Evolutionary conservation across 2,797 vertebrate genomes (phyloP), one percentile per base, ranked within the genome.

Genomic region (Miichthys miiuy): DNA sequence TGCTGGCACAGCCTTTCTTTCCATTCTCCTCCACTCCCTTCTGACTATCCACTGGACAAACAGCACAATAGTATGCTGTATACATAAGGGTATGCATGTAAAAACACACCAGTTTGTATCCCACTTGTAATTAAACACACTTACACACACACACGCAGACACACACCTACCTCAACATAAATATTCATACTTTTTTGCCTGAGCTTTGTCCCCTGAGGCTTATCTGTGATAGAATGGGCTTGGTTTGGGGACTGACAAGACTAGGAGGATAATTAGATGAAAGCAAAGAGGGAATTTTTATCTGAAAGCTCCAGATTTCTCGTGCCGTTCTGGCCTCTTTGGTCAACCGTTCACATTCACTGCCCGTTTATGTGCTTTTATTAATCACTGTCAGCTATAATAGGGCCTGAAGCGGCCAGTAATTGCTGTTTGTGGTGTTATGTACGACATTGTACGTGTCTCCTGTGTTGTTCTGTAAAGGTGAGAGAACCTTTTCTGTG

Each of bases 221-320:
- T 79, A 90, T 89, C 90, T 87, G 84, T 87, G 81, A 88, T 85
- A 85, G 88, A 93, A 90, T 88, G 88, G 62, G 87, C 71, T 80
- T 70, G 86, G 85, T 91, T 87, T 66, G 70, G 87, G 87, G 84
- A 87, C 85, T 76, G 80, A 81, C 44, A 61, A 82, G 84, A 82
- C 86, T 79, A 51, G 23, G 62, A 83, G 83, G 85, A 89, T 93
- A 95, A 95, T 94, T 94, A 92, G 89, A 91, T 90, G 82, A 92
- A 92, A 88, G 87, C 83, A 75, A 69, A 88, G 81, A 77, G 89
- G 84, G 79, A 70, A 58, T 87, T 90, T 93, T 91, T 92, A 95
- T 94, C 94, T 89, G 76, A 91, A 93, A 92, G 90, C 90, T 83
- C 82, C 94, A 94, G 85, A 92, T 94, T 94, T 92, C 68, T 74